These are phyloP conservation scores for Notolepis coatsorum DNA, from an alignment of 2,797 vertebrate species.

Conservation along the genomic window DNA sequence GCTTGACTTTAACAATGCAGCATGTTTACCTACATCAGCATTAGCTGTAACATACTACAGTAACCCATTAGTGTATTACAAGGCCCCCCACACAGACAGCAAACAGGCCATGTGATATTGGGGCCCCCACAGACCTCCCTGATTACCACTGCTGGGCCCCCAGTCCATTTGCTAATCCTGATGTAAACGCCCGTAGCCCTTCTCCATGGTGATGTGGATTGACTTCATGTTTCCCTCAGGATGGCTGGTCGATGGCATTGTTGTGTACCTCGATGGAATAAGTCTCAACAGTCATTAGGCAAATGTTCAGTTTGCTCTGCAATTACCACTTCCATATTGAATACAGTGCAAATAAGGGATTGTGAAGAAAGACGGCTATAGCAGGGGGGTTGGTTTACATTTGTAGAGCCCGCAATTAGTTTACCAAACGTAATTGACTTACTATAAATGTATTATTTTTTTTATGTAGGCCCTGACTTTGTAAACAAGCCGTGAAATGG, in stretches of 20 bases:
- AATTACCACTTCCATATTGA: slow-evolving; percentile 39
- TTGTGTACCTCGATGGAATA: slow-evolving; percentile 14
- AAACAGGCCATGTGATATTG: slow-evolving; percentile 61
- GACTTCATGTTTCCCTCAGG: slow-evolving; percentile 48
- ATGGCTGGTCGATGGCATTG: slow-evolving; percentile 50
- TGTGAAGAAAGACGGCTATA: too few species aligned
- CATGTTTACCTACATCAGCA: slow-evolving; percentile 56
- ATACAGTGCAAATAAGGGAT: slow-evolving; percentile 50
- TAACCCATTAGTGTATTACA: slow-evolving; percentile 64
- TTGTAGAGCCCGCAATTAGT: too few species aligned
- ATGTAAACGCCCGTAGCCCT: slow-evolving; percentile 57
- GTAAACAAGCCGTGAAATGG: too few species aligned
- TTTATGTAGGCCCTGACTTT: too few species aligned
- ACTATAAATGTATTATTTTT: too few species aligned
- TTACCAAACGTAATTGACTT: too few species aligned
- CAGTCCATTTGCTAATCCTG: slow-evolving; percentile 46
- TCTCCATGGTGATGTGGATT: slow-evolving; percentile 37
- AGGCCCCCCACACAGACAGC: slow-evolving; percentile 61
- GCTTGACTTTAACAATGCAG: slow-evolving; percentile 25
- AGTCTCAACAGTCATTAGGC: slow-evolving; percentile 63
- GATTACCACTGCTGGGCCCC: slow-evolving; percentile 49
- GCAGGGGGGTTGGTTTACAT: too few species aligned
- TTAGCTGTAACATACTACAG: neutral
- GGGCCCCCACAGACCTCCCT: slow-evolving; percentile 18
- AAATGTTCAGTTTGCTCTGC: slow-evolving; percentile 49